Percentiles rank a stretch among this genome's conserved stretches.
phyloP scores from a whole-genome alignment of 2,113 vertebrate genomes.

The Ondatra zibethicus region DNA sequence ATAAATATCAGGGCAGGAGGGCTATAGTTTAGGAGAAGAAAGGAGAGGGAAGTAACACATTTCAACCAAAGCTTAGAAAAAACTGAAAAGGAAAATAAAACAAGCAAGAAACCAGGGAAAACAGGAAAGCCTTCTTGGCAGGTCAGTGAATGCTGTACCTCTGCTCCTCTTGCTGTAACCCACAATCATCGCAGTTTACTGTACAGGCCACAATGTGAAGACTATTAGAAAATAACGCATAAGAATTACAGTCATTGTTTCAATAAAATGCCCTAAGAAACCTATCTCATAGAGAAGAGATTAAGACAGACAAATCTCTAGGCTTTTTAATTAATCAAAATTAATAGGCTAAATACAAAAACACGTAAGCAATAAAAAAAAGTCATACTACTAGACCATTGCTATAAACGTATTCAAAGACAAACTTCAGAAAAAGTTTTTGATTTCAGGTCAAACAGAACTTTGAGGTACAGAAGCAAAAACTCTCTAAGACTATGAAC shows the following conservation, averaged over 20 bases:
- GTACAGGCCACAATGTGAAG: neutral
- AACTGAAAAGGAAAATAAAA: neutral
- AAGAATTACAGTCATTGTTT: neutral
- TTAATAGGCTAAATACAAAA: neutral
- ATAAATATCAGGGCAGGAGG: neutral
- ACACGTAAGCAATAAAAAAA: neutral
- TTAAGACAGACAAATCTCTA: neutral
- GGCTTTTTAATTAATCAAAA: neutral
- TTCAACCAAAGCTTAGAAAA: neutral
- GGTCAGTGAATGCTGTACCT: fast-evolving
- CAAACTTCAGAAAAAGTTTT: neutral
- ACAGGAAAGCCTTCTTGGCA: neutral
- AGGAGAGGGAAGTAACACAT: neutral
- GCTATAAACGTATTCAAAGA: neutral
- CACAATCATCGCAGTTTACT: neutral
- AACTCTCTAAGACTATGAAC: neutral
- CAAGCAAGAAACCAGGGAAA: neutral
- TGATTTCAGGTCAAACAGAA: neutral
- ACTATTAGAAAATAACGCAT: neutral
- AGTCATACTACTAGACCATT: neutral
- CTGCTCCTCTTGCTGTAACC: neutral
- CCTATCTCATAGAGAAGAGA: neutral
- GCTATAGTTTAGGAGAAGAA: neutral
- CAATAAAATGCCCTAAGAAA: neutral
- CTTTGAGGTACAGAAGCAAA: neutral